Evolutionary conservation across 2,113 vertebrate species (phyloP), one percentile per base, ranked within the genome.

Genomic region (Tachysurus fulvidraco): DNA sequence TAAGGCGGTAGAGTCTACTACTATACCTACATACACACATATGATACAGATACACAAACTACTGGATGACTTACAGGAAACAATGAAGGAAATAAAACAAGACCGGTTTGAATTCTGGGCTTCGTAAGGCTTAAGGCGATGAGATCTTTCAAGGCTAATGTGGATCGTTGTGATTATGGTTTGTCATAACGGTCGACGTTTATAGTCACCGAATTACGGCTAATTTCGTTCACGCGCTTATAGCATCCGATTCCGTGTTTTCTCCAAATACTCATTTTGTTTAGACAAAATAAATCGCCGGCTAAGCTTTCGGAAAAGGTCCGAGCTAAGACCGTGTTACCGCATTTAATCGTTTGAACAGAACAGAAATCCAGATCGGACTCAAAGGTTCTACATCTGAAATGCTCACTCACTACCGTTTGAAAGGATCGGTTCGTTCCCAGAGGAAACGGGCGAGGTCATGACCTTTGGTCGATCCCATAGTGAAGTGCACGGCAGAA

Each of bases 401-500:
- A 25, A 25, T 71, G 0, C 46, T 13, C 14, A 13, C 12, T 14
- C 16, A 41, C 44, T 46, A 10, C 4, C 3, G 46, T 4, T 9
- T 10, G 13, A 57, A 57, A 11, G 28, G 59, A 25, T 28, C 2
- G 16, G 5, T 2, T 62, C 6, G 7, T 57, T 74, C 19, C 67
- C 44, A 46, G 19, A 62, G 41, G 85, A 64, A 50, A 62, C 10
- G 8, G 44, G 17, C 1, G 6, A 76, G 80, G 85, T 76, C 85
- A 19, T 36, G 80, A 76, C 85, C 85, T 36, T 25, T 11, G 79
- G 55, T 74, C 67, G 36, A 82, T 83, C 7, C 36, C 67, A 54
- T 21, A 28, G 30, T 17, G 60, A 85, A 52, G 28, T 21, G 50
- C 76, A 64, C 62, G 1, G 62, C 50, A 36, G 36, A 19, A 17